Evolutionary conservation across 2,797 vertebrate species (phyloP).

Genomic region (Falco rusticolus): DNA sequence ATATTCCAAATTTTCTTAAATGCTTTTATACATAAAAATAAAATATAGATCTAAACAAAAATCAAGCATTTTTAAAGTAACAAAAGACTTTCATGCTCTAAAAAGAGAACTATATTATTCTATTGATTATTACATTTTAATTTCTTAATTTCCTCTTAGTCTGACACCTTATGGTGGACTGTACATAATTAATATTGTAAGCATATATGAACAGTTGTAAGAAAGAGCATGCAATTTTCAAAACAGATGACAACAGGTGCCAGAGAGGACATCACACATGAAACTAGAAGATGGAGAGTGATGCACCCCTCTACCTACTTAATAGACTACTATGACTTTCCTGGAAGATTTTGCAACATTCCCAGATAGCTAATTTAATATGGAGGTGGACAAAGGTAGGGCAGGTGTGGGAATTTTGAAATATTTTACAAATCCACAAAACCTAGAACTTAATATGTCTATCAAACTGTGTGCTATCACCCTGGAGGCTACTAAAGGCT

Average conservation of each 20-base stretch:
- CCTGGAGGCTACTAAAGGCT: neutral
- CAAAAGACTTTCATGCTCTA: neutral
- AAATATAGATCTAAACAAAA: neutral
- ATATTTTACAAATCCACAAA: neutral
- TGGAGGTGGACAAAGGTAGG: neutral
- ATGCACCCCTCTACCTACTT: neutral
- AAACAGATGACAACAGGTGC: neutral
- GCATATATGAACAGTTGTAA: neutral
- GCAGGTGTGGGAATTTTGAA: neutral
- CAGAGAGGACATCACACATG: neutral
- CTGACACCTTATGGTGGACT: neutral
- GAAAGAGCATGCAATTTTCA: neutral
- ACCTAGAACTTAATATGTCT: neutral
- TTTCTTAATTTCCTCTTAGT: neutral
- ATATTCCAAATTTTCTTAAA: neutral
- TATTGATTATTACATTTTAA: neutral
- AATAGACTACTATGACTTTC: neutral
- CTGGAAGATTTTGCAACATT: neutral
- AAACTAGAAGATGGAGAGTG: neutral
- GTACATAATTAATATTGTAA: neutral
- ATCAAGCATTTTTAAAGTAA: neutral
- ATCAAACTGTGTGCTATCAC: neutral
- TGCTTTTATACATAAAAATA: neutral
- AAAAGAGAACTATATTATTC: neutral
- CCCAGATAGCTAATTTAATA: neutral